phyloP scores from a whole-genome alignment of 2,888 invertebrate species.

The Caradrina kadenii region DNA sequence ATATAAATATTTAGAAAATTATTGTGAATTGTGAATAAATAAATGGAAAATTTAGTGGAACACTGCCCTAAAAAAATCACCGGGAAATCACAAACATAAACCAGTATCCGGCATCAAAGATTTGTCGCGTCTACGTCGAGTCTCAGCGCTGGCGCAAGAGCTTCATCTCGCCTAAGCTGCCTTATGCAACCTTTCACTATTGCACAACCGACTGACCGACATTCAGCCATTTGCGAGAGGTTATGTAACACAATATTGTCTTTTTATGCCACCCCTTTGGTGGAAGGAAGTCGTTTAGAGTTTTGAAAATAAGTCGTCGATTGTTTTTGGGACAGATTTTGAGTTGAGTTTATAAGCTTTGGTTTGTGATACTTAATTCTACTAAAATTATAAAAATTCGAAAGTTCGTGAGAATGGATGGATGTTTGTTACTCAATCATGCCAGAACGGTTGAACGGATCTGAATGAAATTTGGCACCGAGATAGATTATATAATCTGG shows the following conservation, averaged over 20 bases:
- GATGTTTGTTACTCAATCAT: too few relatives aligned
- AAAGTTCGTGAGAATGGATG: too few relatives aligned
- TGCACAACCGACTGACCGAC: slow-evolving; percentile 87
- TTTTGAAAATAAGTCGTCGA: slow-evolving; percentile 26
- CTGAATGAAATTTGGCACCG: too few relatives aligned
- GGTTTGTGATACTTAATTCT: too few relatives aligned
- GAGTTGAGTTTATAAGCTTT: too few relatives aligned
- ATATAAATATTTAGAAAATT: too few relatives aligned
- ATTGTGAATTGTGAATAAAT: too few relatives aligned
- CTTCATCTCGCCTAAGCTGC: slow-evolving; percentile 85
- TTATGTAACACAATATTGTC: slow-evolving; percentile 82
- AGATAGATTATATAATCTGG: too few relatives aligned
- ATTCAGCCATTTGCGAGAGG: slow-evolving; percentile 78
- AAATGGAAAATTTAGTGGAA: too few relatives aligned
- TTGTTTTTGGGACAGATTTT: neutral
- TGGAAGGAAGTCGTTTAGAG: slow-evolving; percentile 60
- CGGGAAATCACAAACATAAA: neutral
- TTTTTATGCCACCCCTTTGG: slow-evolving; percentile 69
- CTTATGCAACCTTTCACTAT: slow-evolving; percentile 89
- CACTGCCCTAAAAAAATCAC: neutral
- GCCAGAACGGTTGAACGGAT: too few relatives aligned
- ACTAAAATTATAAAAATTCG: too few relatives aligned
- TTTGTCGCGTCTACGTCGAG: slow-evolving; percentile 38
- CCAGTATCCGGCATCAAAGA: slow-evolving; percentile 15
- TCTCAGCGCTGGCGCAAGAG: slow-evolving; percentile 64